Conservation (phyloP, 1,140 invertebrate species). For the Asobara japonica region DNA sequence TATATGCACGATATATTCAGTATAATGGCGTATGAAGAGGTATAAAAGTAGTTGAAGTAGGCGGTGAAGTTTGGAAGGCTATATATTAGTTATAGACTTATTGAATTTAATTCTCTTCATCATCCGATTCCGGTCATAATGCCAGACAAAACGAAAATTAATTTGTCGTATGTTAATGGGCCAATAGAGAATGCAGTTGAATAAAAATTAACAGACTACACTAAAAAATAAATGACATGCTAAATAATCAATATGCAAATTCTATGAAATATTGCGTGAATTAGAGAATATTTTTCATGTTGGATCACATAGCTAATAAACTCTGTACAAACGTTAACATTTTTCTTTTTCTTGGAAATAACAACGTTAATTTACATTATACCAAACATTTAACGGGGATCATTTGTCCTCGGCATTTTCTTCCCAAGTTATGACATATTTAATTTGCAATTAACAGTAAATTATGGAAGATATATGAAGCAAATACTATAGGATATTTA, state of each 20-base stretch:
- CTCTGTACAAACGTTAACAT: conserved; percentile 57
- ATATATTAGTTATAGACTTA: background rate
- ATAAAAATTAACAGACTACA: too few species aligned
- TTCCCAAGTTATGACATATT: background rate
- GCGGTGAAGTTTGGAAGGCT: background rate
- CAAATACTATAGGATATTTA: background rate
- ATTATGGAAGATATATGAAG: background rate
- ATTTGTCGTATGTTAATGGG: background rate
- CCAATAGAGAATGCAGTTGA: background rate
- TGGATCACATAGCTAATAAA: conserved; percentile 45
- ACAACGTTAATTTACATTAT: conserved; percentile 42
- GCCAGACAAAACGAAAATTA: background rate
- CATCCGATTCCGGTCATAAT: background rate
- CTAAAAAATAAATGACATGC: background rate
- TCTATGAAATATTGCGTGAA: background rate
- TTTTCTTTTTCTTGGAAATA: conserved; percentile 43
- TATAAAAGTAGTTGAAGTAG: conserved; percentile 1
- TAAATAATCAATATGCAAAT: background rate
- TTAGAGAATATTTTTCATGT: background rate
- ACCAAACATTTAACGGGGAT: conserved; percentile 28
- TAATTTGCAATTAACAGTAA: background rate
- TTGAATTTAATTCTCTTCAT: background rate
- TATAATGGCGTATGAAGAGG: background rate
- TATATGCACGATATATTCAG: background rate
- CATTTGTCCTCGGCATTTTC: conserved; percentile 9